Conservation (phyloP, 2,888 invertebrate genomes). For the Ormyrus rosae region DNA sequence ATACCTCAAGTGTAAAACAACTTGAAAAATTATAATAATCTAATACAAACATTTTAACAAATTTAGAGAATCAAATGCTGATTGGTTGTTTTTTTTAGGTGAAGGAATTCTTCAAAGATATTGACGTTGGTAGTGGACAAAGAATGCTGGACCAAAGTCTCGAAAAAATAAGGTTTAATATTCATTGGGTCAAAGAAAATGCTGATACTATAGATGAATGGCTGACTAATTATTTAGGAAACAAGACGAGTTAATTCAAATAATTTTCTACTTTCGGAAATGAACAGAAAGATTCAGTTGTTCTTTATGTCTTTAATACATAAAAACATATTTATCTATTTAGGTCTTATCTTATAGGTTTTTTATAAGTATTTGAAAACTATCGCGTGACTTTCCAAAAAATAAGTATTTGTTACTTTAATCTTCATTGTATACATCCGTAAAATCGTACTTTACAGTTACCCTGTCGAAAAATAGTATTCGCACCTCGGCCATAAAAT, state of each 20-base stretch:
- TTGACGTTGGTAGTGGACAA: constrained; percentile 79
- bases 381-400: too few species aligned
- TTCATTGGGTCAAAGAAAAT: constrained; percentile 85
- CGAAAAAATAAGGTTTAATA: constrained; percentile 88
- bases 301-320: neutral
- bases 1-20: neutral
- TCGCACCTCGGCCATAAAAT: too few species aligned
- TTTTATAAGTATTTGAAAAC: too few species aligned
- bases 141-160: constrained; percentile 84
- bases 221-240: constrained; percentile 74
- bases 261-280: constrained; percentile 22
- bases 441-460: too few species aligned
- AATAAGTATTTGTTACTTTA: too few species aligned
- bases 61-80: too few species aligned
- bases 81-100: constrained; percentile 75
- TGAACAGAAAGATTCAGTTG: constrained; percentile 1
- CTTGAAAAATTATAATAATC: too few species aligned
- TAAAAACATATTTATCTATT: too few species aligned
- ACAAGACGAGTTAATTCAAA: constrained; percentile 56
- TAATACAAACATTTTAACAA: too few species aligned
- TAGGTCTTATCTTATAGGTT: too few species aligned
- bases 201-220: constrained; percentile 78
- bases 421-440: too few species aligned
- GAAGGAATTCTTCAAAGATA: constrained; percentile 78
- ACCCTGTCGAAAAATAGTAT: too few species aligned